A percentile compares a stretch with the other conserved stretches of the same genome.
Conservation (phyloP, 2,797 vertebrate species). For the Enteromius thamalakanensis region DNA sequence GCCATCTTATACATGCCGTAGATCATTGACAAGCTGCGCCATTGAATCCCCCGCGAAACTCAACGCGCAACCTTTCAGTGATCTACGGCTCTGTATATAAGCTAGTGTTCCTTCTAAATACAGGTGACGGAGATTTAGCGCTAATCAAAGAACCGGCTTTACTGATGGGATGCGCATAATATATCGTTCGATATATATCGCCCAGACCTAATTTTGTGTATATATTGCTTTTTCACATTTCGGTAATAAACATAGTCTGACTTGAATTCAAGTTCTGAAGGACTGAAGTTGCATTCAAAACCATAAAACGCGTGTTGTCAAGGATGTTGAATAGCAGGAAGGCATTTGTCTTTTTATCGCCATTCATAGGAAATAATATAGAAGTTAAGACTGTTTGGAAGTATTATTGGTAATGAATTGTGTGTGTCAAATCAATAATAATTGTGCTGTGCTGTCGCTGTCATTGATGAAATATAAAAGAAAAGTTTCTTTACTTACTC, state of each 20-base stretch:
- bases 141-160: too few species aligned
- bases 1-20: too few species aligned
- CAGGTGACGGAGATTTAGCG: too few species aligned
- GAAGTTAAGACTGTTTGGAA: conserved; percentile 6
- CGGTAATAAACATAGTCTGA: neutral
- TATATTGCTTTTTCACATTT: neutral
- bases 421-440: conserved; percentile 1
- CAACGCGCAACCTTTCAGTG: too few species aligned
- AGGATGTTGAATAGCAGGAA: neutral
- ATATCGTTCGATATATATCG: too few species aligned
- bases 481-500: neutral
- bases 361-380: neutral
- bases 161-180: too few species aligned
- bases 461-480: conserved; percentile 16
- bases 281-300: neutral
- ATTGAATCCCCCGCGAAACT: too few species aligned
- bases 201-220: neutral
- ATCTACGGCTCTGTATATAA: too few species aligned
- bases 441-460: neutral
- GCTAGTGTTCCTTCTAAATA: too few species aligned
- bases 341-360: neutral
- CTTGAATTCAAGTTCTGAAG: too few species aligned
- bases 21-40: too few species aligned
- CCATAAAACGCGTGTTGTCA: neutral
- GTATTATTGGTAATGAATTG: conserved; percentile 5